Percentiles rank a stretch among this genome's conserved stretches.
phyloP scores from a whole-genome alignment of 2,888 invertebrate genomes.

The Myopa tessellatipennis region DNA sequence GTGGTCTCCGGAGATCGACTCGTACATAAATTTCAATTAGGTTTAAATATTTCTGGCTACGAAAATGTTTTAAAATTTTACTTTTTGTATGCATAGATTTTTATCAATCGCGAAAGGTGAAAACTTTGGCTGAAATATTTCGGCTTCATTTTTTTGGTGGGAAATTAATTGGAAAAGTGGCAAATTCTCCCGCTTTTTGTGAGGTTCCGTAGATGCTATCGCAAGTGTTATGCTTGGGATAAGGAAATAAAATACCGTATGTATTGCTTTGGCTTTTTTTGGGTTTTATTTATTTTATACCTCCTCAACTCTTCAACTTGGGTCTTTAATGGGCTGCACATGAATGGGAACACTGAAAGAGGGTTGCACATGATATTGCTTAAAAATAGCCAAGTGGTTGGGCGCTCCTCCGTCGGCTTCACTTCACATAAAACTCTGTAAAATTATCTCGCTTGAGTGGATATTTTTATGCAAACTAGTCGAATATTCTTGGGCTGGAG shows the following conservation, averaged over 20 bases:
- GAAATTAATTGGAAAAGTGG: constrained; percentile 27
- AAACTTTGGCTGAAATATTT: constrained; percentile 16
- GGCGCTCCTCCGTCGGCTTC: no score
- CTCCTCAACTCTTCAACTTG: no score
- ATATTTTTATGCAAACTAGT: no score
- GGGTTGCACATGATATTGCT: no score
- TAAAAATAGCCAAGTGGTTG: no score
- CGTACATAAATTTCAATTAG: constrained; percentile 12
- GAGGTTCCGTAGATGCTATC: neutral
- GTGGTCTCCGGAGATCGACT: no score
- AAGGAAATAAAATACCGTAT: neutral
- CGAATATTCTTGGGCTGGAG: no score
- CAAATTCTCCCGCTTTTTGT: neutral
- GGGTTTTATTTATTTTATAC: neutral
- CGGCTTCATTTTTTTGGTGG: neutral
- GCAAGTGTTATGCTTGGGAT: neutral
- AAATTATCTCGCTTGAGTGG: no score
- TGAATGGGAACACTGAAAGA: no score
- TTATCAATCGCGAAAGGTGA: constrained; percentile 18
- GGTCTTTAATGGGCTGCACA: no score
- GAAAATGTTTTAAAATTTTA: constrained; percentile 19
- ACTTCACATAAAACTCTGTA: no score
- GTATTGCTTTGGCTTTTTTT: no score
- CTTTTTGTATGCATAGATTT: constrained; percentile 10
- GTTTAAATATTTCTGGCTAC: neutral